Conservation (phyloP, 2,113 vertebrate species). For the Ibidorhyncha struthersii region DNA sequence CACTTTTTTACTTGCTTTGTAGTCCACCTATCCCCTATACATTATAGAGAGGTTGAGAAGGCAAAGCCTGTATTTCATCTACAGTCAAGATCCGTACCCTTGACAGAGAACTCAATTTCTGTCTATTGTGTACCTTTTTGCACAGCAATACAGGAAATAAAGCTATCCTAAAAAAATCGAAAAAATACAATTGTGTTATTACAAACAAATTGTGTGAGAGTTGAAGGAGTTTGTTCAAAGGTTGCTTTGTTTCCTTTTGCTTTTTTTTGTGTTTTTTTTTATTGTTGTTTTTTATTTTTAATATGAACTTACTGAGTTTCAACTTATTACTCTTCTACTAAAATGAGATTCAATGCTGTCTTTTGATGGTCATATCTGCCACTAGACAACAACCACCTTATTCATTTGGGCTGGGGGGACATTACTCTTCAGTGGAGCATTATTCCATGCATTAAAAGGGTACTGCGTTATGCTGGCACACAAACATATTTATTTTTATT, state of each 20-base stretch:
- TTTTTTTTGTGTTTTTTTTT: not conserved
- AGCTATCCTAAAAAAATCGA: not conserved
- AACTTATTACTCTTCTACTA: not conserved
- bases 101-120: not conserved
- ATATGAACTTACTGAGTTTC: not conserved
- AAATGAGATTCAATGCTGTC: not conserved
- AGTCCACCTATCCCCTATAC: not conserved
- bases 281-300: not conserved
- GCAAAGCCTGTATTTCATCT: not conserved
- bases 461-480: not conserved
- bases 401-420: no score
- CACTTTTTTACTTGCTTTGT: not conserved
- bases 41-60: not conserved
- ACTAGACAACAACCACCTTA: not conserved
- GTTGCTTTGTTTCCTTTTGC: not conserved
- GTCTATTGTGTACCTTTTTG: not conserved
- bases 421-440: not conserved
- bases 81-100: not conserved
- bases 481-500: not conserved
- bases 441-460: not conserved
- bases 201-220: not conserved
- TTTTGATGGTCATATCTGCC: not conserved
- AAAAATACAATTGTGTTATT: not conserved
- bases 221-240: not conserved
- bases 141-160: not conserved